Evolutionary conservation across 2,797 vertebrate genomes (phyloP).

Genomic region (Neopelma chrysocephalum): DNA sequence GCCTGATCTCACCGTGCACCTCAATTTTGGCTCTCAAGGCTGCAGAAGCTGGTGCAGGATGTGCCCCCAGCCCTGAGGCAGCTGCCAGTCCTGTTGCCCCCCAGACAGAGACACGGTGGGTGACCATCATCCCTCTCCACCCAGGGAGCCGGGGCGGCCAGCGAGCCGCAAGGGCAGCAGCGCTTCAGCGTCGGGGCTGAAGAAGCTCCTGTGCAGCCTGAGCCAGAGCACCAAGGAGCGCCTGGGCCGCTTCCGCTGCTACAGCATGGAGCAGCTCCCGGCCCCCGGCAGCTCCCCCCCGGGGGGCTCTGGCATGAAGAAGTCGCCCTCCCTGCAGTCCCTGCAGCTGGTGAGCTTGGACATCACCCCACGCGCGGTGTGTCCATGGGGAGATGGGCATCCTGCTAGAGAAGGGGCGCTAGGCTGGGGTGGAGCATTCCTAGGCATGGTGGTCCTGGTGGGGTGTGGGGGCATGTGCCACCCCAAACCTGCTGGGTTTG

Average conservation of each 20-base stretch:
- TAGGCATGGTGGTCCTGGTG: accelerated
- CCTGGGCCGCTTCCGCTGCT: slow-evolving; percentile 73
- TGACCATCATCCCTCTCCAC: background rate
- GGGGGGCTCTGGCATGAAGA: slow-evolving; percentile 14
- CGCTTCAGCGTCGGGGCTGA: slow-evolving; percentile 57
- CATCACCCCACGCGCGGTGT: accelerated
- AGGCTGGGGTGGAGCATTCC: background rate
- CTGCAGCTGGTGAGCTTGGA: slow-evolving; percentile 69
- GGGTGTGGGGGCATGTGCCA: accelerated
- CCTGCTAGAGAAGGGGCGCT: background rate
- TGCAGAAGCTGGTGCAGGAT: accelerated
- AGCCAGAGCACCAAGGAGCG: slow-evolving; percentile 73
- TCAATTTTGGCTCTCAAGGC: background rate
- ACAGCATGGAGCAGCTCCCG: slow-evolving; percentile 77
- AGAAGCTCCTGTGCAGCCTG: slow-evolving; percentile 74
- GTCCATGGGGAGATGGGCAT: accelerated
- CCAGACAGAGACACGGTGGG: accelerated
- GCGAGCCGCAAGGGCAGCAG: slow-evolving; percentile 45
- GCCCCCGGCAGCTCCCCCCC: accelerated
- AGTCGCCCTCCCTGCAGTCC: slow-evolving; percentile 74
- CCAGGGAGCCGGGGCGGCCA: background rate
- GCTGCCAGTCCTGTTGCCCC: background rate
- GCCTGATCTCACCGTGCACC: accelerated
- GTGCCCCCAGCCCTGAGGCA: background rate
- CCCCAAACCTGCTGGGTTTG: background rate